Base-by-base conservation (phyloP, 2,888 invertebrate genomes). In the Spisula subtruncata region DNA sequence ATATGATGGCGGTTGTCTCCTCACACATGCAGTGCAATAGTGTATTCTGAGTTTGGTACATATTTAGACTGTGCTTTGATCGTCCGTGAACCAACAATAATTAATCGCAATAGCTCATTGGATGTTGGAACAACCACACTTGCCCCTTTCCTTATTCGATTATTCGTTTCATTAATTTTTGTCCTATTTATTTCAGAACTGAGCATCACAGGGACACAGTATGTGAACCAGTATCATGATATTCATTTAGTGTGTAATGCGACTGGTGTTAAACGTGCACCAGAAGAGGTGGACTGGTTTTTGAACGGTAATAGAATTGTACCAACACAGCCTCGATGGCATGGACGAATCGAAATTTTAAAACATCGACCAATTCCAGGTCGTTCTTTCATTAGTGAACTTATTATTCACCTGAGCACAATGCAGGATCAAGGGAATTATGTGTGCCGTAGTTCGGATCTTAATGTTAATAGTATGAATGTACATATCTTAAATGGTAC, bases 271-370 rank as follows among this genome's bases (percentile, higher is more conserved):
- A 93, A 94, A 6, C 92, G 94, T 25, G 94, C 95, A 25, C 95
- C 95, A 8, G 93, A 93, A 20, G 94, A 94, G 18, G 93, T 95
- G 25, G 93, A 94, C 82, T 95, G 95, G 95, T 95, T 94, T 89
- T 94, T 94, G 48, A 90, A 94, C 66, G 95, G 95, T 12, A 91
- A 91, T 66, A 92, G 89, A 89, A 92, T 95, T 18, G 87, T 89
- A 66, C 85, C 83, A 20, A 87, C 91, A 20, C 85, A 90, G 84
- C 92, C 92, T 12, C 87, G 86, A 2, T 92, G 92, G 92, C 81
- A 88, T 80, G 91, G 90, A 16, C 84, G 92, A 25, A 86, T 91
- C 54, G 90, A 92, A 83, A 89, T 92, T 56, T 32, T 88, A 14
- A 91, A 89, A 85, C 89, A 89, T 46, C 87, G 85, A 29, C 86